Evolutionary conservation across 2,888 invertebrate species (phyloP), one percentile per base, ranked within the genome.

Genomic region (Amphipoea lucens): DNA sequence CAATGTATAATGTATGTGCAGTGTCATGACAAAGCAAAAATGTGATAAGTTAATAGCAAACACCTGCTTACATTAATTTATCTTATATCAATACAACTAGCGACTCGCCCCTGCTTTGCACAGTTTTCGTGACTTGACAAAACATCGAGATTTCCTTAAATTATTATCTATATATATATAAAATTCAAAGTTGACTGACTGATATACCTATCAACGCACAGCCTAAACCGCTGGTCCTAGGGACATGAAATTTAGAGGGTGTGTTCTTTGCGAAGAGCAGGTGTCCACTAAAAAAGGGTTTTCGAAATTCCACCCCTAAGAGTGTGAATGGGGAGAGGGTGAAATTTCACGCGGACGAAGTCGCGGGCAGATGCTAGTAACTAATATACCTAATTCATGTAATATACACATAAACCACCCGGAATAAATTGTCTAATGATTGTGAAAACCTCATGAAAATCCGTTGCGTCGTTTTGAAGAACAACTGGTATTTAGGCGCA

Each of bases 21-120:
- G 74, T 82, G 73, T 60, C 63, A 76, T 86, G 72, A 83, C 40
- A 57, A 20, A 23, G 66, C 86, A 72, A 73, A 77, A 74, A 51
- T 74, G n/a, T 75, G 36, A 75, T 23, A 48, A 65, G 40, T 75
- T 78, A 82, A 69, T 72, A 65, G 60, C 42, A 3, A 70, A 51
- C 68, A 82, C 83, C 62, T 72, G 74, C 45, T 57, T 51, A 73
- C 20, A 70, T 66, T 51, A 12, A 70, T 40, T 40, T 60, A 74
- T 69, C 45, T 54, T 57, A 70, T 48, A 70, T 60, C 48, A 84
- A 57, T 65, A 20, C 23, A 40, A 40, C 23, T 74, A 73, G 40
- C 40, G 5, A 23, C 23, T 11, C 23, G 5, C 23, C 65, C 12
- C 23, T 40, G 40, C 23, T 40, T 11, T 5, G 65, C 65, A 0